Base-by-base conservation (phyloP, 2,888 invertebrate genomes). In the Petrophora chlorosata region DNA sequence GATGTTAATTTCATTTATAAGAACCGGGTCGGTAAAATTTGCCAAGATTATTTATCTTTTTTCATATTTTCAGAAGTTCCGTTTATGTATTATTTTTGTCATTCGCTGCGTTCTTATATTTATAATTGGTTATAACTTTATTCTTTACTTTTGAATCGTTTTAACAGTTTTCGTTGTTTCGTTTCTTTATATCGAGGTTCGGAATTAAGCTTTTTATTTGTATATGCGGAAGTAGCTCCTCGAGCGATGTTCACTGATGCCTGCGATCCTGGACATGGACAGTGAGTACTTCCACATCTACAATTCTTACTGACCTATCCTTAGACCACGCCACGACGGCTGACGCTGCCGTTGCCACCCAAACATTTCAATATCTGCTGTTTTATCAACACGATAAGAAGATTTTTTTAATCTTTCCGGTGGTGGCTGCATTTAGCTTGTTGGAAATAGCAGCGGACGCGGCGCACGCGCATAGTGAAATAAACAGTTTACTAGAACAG, bases 351-450 rank as follows among this genome's bases (percentile, higher is more conserved):
- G n/a, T n/a, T n/a, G n/a, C n/a, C n/a, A n/a, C n/a, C n/a, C n/a
- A n/a, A n/a, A n/a, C n/a, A n/a, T n/a, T n/a, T n/a, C n/a, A n/a
- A n/a, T n/a, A n/a, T n/a, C n/a, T n/a, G n/a, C n/a, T n/a, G n/a
- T n/a, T n/a, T n/a, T n/a, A n/a, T n/a, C n/a, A n/a, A n/a, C n/a
- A n/a, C n/a, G n/a, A n/a, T n/a, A n/a, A n/a, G n/a, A n/a, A n/a
- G n/a, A n/a, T n/a, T 65, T 68, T 73, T 68, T 50, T 58, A 60
- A 72, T 71, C 72, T 79, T 82, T 82, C 82, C 81, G 78, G 79
- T 70, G 80, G 78, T 67, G 72, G 76, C 80, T 82, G 81, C 76
- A 79, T 84, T 75, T 82, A 83, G 83, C 67, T 65, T 67, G 61
- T 60, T 76, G 71, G 65, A 83, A 85, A 85, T 85, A 86, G 82